phyloP scores from a whole-genome alignment of 1,140 invertebrate species.

The Drosophila pseudoobscura region DNA sequence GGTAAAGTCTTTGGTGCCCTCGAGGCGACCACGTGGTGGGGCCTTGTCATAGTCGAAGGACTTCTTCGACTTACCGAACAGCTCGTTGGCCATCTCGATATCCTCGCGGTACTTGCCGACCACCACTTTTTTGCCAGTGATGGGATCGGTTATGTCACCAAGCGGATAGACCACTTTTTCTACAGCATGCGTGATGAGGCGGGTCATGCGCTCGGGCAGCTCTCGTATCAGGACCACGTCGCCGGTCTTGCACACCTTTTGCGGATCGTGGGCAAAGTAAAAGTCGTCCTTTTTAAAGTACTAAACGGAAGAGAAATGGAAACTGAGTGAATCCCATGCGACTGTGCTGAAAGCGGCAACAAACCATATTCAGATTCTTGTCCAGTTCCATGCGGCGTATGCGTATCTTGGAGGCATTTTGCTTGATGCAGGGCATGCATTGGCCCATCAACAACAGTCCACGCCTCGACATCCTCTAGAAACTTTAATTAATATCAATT shows the following conservation, averaged over 20 bases:
- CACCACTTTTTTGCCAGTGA: conserved; percentile 91
- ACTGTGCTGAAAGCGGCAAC: conserved; percentile 1
- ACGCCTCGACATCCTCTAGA: conserved; percentile 50
- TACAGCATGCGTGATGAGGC: conserved; percentile 90
- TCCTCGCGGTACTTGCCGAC: conserved; percentile 89
- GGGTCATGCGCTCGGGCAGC: conserved; percentile 88
- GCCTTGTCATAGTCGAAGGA: conserved; percentile 91
- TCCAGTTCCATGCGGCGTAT: conserved; percentile 89
- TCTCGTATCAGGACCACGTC: conserved; percentile 91
- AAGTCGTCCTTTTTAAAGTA: conserved; percentile 90
- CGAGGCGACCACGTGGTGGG: conserved; percentile 90
- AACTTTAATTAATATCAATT: conserved; percentile 11
- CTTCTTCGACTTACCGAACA: conserved; percentile 88
- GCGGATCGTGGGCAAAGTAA: conserved; percentile 90
- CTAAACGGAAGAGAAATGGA: conserved; percentile 84
- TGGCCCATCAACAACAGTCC: conserved; percentile 86
- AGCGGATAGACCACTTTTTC: conserved; percentile 91
- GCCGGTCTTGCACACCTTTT: conserved; percentile 90
- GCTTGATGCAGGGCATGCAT: conserved; percentile 89
- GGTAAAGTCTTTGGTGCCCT: conserved; percentile 91
- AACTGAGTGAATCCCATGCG: not conserved
- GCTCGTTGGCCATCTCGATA: conserved; percentile 87
- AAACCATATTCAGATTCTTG: conserved; percentile 77
- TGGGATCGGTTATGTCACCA: conserved; percentile 92
- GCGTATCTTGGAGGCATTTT: conserved; percentile 90